Conservation (phyloP, 2,888 invertebrate species). For the Amphimallon solstitiale region DNA sequence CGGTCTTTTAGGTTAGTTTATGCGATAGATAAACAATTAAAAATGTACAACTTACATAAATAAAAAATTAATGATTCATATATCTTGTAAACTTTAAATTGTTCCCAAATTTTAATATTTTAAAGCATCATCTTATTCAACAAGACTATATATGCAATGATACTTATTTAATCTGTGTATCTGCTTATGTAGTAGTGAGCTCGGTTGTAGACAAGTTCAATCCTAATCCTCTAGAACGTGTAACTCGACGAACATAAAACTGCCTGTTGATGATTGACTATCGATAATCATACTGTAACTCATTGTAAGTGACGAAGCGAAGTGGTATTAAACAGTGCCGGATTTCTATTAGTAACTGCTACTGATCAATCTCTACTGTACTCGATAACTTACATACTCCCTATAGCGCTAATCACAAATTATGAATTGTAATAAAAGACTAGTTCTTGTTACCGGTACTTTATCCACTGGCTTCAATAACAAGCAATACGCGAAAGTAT, state of each 20-base stretch:
- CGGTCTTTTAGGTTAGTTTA: too few species aligned
- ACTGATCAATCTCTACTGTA: constrained; percentile 53
- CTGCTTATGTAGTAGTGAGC: constrained; percentile 11
- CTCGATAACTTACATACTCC: constrained; percentile 46
- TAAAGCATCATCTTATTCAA: too few species aligned
- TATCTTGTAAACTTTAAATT: too few species aligned
- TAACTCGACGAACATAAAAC: constrained; percentile 50
- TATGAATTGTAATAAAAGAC: constrained; percentile 48
- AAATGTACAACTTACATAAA: too few species aligned
- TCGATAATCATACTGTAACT: constrained; percentile 55
- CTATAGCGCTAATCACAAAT: constrained; percentile 49
- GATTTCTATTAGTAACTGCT: constrained; percentile 56
- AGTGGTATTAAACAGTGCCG: constrained; percentile 53
- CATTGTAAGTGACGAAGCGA: constrained; percentile 55
- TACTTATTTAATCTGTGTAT: constrained; percentile 1
- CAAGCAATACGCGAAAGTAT: constrained; percentile 1
- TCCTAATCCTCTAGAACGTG: constrained; percentile 40
- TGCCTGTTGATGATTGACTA: constrained; percentile 54
- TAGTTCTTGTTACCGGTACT: constrained; percentile 28
- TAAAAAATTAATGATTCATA: too few species aligned
- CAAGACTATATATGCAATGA: too few species aligned
- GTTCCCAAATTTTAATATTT: too few species aligned
- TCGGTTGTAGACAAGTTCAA: constrained; percentile 17
- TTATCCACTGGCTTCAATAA: neutral
- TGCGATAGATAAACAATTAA: too few species aligned